Conservation (phyloP, 92 coral and sea anemone species). For the Scolanthus callimorphus region DNA sequence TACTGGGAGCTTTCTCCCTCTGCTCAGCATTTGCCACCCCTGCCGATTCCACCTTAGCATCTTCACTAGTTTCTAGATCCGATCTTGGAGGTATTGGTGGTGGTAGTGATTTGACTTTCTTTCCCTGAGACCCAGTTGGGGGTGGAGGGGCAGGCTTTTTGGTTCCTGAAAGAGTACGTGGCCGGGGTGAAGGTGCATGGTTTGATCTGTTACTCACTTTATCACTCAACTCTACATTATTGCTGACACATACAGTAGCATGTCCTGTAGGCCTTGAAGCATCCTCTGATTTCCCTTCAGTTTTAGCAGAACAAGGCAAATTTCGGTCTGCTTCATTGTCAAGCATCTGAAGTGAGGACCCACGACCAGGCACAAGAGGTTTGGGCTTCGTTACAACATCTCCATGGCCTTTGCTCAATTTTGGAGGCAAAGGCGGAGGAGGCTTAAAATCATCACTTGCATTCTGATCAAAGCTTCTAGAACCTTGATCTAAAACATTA, state of each 20-base stretch:
- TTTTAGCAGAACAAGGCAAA: no score
- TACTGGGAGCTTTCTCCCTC: neutral
- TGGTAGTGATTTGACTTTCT: conserved; percentile 28
- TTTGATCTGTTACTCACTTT: no score
- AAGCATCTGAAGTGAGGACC: conserved; percentile 40
- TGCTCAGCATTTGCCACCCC: conserved; percentile 8
- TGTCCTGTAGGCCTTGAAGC: no score
- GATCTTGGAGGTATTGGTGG: conserved; percentile 94
- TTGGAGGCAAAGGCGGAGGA: conserved; percentile 49
- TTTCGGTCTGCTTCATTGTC: no score
- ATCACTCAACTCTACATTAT: no score
- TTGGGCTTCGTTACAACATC: conserved; percentile 9
- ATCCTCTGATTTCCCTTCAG: no score
- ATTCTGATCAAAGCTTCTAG: neutral
- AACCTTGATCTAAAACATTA: neutral
- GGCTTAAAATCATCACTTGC: neutral
- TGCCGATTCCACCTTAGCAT: conserved; percentile 1
- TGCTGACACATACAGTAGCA: no score
- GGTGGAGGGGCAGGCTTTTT: no score
- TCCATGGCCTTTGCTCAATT: neutral
- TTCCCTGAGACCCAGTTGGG: no score
- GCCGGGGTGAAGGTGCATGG: no score
- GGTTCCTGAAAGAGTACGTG: no score
- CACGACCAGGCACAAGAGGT: conserved; percentile 37
- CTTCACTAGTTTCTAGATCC: conserved; percentile 50